Base-by-base conservation (phyloP, 2,797 vertebrate species). In the Sternotherus odoratus region DNA sequence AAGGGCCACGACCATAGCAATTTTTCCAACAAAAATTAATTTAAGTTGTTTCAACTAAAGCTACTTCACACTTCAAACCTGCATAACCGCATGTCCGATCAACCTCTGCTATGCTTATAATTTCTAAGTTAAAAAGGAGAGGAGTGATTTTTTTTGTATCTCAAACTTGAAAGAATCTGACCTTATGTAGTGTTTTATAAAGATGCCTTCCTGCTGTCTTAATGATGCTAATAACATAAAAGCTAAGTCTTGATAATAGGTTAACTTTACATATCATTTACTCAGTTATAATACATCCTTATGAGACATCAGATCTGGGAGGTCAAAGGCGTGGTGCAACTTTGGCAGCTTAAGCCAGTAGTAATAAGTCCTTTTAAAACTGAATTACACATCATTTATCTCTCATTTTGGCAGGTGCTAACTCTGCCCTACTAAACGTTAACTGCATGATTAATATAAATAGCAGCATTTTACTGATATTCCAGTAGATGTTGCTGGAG, bases 401-500 rank as follows among this genome's bases (percentile, higher is more conserved):
- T 92, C 85, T 95, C 92, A 92, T 88, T 95, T 91, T 97, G 96
- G 80, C 95, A 95, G 97, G 97, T 95, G 88, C 87, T 95, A 96
- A 96, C 95, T 96, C 91, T 96, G 86, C 87, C 95, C 94, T 94
- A 86, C 92, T 96, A 91, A 83, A 93, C 95, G 91, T 97, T 97
- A 97, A 98, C 97, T 96, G 94, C 95, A 90, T 96, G 97, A 98
- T 97, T 98, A 97, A 97, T 98, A 98, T 93, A 98, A 98, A 98
- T 96, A 97, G 94, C 94, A 96, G 98, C 98, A 97, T 98, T 98
- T 98, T 98, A 95, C 97, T 96, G 96, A 96, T 96, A 96, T 98
- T 98, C 98, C 98, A 98, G 98, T 98, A 98, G 98, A 98, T 98
- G 98, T 97, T 98, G 98, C 98, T 98, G 97, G 95, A 98, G 98